Percentiles rank a stretch among this genome's conserved stretches.
phyloP scores from a whole-genome alignment of 2,797 vertebrate species.

The Sylvilagus floridanus region DNA sequence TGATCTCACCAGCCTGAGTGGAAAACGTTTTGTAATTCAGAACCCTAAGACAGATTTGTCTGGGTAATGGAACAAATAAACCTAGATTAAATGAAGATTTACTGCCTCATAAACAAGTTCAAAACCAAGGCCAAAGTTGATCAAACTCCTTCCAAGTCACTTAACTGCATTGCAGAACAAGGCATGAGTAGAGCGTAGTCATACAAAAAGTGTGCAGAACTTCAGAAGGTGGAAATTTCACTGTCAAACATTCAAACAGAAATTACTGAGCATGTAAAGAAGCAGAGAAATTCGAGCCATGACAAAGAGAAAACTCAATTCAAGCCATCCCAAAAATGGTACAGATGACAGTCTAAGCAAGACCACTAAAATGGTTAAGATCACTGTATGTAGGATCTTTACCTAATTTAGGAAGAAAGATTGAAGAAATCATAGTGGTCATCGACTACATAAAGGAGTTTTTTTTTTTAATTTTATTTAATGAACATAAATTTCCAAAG shows the following conservation, averaged over 20 bases:
- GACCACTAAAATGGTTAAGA: not conserved
- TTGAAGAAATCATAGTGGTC: not conserved
- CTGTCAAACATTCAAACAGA: slow-evolving; percentile 2
- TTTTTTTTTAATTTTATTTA: too few relatives aligned
- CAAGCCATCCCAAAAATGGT: not conserved
- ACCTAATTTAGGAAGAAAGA: not conserved
- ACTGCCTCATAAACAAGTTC: not conserved
- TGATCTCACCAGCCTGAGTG: not conserved
- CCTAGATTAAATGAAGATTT: not conserved
- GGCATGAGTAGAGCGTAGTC: not conserved
- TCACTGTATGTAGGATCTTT: not conserved
- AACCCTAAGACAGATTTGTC: not conserved
- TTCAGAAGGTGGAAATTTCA: not conserved
- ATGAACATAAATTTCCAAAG: too few relatives aligned
- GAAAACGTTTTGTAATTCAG: not conserved
- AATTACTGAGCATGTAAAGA: not conserved
- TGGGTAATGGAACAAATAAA: not conserved
- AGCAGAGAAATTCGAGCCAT: not conserved
- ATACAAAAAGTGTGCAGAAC: not conserved
- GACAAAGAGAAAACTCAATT: slow-evolving; percentile 18
- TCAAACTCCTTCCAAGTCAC: not conserved
- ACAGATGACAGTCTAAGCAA: not conserved
- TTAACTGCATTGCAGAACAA: not conserved
- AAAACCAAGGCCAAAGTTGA: not conserved
- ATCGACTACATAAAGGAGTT: too few relatives aligned